phyloP scores from a whole-genome alignment of 2,888 invertebrate species.

The Mactromeris polynyma region DNA sequence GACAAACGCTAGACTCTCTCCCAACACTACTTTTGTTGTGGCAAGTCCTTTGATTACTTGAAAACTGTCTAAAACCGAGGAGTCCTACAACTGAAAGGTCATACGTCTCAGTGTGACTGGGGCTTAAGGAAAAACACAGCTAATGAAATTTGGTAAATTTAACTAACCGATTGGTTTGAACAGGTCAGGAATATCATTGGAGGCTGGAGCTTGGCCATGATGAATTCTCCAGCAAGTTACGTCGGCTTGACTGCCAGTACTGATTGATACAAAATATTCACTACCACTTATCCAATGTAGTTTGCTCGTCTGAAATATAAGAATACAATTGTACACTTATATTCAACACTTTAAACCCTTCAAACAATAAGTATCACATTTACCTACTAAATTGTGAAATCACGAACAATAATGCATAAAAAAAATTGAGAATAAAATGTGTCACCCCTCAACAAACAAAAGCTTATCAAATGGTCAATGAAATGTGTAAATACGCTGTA shows the following conservation, averaged over 20 bases:
- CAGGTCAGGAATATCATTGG: not conserved
- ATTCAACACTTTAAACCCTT: not conserved
- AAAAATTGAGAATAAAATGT: not conserved
- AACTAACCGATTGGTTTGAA: not conserved
- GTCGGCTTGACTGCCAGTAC: too few species aligned
- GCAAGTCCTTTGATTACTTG: not conserved
- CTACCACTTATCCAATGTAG: not conserved
- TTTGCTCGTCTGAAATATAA: not conserved
- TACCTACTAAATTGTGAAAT: not conserved
- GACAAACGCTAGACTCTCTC: too few species aligned
- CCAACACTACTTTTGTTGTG: too few species aligned
- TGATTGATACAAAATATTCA: not conserved
- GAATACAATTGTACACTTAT: not conserved
- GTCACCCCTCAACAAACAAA: not conserved
- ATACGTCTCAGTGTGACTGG: not conserved
- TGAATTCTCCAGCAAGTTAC: not conserved
- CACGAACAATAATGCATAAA: not conserved
- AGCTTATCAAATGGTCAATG: not conserved
- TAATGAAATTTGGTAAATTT: not conserved
- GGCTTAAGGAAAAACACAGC: not conserved
- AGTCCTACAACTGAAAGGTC: not conserved
- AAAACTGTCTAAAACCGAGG: too few species aligned
- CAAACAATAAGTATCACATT: not conserved
- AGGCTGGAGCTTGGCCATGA: not conserved
- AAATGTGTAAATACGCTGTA: not conserved